Conservation (phyloP, 1,140 invertebrate genomes). For the Drosophila neocordata region DNA sequence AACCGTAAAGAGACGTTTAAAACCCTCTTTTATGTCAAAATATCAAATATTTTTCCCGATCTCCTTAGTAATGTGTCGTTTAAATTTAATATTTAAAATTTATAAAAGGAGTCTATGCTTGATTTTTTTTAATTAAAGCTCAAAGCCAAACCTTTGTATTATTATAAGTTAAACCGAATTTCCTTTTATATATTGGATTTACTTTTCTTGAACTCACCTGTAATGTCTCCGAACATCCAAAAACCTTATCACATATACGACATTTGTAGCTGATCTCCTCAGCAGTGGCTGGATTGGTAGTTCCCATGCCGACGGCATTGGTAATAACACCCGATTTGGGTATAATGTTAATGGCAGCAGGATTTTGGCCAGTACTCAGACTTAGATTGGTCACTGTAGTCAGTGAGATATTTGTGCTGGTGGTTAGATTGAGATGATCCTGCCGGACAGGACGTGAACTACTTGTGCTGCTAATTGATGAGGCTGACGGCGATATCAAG, state of each 20-base stretch:
- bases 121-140: too few species aligned
- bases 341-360: constrained; percentile 9
- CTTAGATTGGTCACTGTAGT: constrained; percentile 70
- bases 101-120: too few species aligned
- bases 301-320: constrained; percentile 29
- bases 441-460: constrained; percentile 32
- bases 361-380: constrained; percentile 35
- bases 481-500: constrained; percentile 61
- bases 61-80: too few species aligned
- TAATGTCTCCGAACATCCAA: constrained; percentile 78
- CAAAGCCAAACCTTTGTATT: too few species aligned
- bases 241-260: constrained; percentile 79
- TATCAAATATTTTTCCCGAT: too few species aligned
- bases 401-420: constrained; percentile 59
- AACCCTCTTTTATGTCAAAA: too few species aligned
- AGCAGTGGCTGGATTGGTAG: constrained; percentile 21
- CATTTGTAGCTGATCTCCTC: constrained; percentile 81
- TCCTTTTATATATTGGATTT: too few species aligned
- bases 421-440: constrained; percentile 28
- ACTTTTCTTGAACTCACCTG: too few species aligned
- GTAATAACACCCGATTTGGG: constrained; percentile 18
- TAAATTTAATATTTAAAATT: too few species aligned
- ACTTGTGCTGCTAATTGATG: constrained; percentile 65
- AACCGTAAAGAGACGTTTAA: too few species aligned
- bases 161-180: too few species aligned